Evolutionary conservation across 2,797 vertebrate genomes (phyloP), one percentile per base, ranked within the genome.

Genomic region (Zalophus californianus): DNA sequence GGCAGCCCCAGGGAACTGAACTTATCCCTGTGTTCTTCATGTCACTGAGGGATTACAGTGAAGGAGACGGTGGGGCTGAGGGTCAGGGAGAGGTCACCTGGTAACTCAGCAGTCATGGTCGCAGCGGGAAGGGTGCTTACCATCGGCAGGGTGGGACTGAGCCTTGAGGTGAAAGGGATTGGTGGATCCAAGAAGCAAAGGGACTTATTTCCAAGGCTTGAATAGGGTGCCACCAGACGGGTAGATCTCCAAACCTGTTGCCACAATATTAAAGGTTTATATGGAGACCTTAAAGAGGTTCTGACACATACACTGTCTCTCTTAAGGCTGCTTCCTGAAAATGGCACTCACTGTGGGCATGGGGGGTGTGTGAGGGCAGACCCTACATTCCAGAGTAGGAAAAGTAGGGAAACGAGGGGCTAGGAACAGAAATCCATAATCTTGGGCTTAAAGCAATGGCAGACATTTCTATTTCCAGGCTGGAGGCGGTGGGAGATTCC

Each of bases 61-160:
- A 68, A 62, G 56, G 56, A 29, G 38, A 79, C 0, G 12, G 4
- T 29, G 18, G 41, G 5, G 0, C 41, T 27, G 16, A 15, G 11
- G 32, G 10, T 16, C 60, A 70, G 84, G 35, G 73, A 66, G 23
- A 50, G 29, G 41, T 13, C 35, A 58, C 3, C n/a, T n/a, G 8
- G 75, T 2, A 35, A n/a, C 41, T 56, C 0, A 4, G n/a, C 13
- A 21, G 25, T 38, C 25, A 38, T 3, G 4, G 2, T 0, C 23
- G 27, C 18, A 79, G 23, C 2, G 1, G 5, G 15, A 8, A 32
- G 29, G 21, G 60, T 14, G 62, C n/a, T 68, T 32, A 35, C 0
- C 9, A 10, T 11, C 0, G 6, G 13, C 29, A 10, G 56, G 15
- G 78, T 60, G 18, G 12, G 23, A 15, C 41, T 58, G 62, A 78